A percentile compares a stretch with the other conserved stretches of the same genome.
phyloP scores from a whole-genome alignment of 92 coral and sea anemone genomes.

The Epizoanthus scotinus region DNA sequence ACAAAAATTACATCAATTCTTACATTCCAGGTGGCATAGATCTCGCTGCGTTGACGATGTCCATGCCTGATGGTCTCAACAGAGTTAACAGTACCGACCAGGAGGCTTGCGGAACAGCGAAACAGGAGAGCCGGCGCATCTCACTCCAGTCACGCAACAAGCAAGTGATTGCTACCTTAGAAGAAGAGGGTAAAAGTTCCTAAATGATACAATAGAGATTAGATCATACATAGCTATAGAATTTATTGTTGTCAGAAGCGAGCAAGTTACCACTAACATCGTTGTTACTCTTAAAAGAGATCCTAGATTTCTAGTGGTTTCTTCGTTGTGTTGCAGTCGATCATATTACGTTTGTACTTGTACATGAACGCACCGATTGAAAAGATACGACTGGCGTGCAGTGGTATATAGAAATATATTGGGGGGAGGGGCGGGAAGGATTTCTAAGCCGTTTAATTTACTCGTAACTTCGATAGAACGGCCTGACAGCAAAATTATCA shows the following conservation, averaged over 20 bases:
- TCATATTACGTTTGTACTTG: no score
- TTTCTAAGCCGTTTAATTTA: no score
- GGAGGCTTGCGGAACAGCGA: conserved; percentile 47
- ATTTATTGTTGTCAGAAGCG: background rate
- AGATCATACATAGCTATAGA: background rate
- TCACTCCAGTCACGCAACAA: conserved; percentile 81
- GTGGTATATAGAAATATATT: no score
- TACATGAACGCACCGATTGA: no score
- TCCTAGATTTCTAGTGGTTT: no score
- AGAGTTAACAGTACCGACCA: conserved; percentile 53
- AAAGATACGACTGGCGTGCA: no score
- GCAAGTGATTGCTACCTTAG: conserved; percentile 36
- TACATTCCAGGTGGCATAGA: conserved; percentile 52
- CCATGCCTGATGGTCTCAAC: conserved; percentile 92
- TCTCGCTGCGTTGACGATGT: conserved; percentile 63
- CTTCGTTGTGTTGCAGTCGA: no score
- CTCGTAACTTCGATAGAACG: no score
- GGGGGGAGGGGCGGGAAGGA: no score
- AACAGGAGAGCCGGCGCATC: conserved; percentile 67
- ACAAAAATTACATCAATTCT: background rate
- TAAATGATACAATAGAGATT: conserved; percentile 10
- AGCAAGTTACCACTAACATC: background rate
- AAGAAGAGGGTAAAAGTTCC: conserved; percentile 47
- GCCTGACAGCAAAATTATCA: no score
- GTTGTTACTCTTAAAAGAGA: no score